Evolutionary conservation across 2,888 invertebrate genomes (phyloP).

Genomic region (Keiferia lycopersicella): DNA sequence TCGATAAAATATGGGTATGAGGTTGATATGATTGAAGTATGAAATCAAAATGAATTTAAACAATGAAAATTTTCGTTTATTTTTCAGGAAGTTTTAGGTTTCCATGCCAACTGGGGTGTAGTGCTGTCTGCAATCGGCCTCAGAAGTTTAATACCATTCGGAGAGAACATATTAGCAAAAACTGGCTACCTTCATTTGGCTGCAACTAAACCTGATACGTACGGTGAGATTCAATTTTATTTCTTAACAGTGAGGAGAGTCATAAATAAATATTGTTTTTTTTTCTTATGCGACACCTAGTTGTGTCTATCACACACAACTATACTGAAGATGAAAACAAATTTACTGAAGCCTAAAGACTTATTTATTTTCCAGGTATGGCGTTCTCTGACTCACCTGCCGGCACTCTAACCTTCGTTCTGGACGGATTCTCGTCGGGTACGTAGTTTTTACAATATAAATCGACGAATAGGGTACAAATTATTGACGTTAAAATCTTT

Average conservation of each 20-base stretch:
- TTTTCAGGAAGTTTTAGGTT: constrained; percentile 68
- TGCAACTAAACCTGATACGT: constrained; percentile 92
- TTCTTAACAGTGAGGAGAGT: too few relatives aligned
- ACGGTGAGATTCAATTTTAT: constrained; percentile 40
- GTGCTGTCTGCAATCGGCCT: constrained; percentile 37
- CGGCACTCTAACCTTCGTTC: constrained; percentile 89
- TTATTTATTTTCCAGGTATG: constrained; percentile 36
- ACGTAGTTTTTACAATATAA: background rate
- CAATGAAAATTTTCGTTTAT: background rate
- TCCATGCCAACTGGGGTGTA: constrained; percentile 84
- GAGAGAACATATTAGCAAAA: constrained; percentile 46
- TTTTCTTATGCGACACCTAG: too few relatives aligned
- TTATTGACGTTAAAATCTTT: background rate
- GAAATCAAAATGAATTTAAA: background rate
- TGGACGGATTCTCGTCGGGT: constrained; percentile 87
- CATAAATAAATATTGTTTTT: too few relatives aligned
- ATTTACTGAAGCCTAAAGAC: too few relatives aligned
- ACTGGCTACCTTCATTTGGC: constrained; percentile 85
- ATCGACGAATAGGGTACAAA: too few relatives aligned
- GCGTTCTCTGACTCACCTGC: constrained; percentile 88
- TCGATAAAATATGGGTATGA: too few relatives aligned
- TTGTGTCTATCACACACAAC: too few relatives aligned
- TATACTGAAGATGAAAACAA: too few relatives aligned
- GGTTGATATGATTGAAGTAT: too few relatives aligned
- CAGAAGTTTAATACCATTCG: background rate